These are phyloP conservation scores for Pterocles orientalis DNA, from an alignment of 2,113 vertebrate species.

Conservation along the genomic window DNA sequence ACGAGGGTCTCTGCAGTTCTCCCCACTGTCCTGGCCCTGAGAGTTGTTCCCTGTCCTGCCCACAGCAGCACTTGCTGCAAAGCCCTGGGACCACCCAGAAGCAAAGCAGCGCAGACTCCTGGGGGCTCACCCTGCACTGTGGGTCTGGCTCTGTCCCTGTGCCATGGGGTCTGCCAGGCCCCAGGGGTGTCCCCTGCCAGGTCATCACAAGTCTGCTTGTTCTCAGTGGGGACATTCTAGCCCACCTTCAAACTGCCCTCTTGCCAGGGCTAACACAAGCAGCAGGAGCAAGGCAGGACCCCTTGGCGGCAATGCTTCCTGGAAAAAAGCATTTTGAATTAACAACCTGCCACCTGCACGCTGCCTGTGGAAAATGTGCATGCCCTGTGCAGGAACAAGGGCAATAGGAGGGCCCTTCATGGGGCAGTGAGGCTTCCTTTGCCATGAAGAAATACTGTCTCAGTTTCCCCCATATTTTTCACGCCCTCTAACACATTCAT, in stretches of 20 bases:
- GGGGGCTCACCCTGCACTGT: background rate
- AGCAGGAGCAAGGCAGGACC: background rate
- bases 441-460: background rate
- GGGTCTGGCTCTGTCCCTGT: background rate
- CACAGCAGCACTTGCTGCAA: background rate
- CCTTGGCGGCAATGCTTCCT: background rate
- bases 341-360: background rate
- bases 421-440: background rate
- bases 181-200: background rate
- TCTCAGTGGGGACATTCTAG: background rate
- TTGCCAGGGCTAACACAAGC: rapidly evolving
- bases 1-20: rapidly evolving
- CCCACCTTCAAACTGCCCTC: background rate
- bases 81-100: background rate
- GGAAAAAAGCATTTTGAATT: background rate
- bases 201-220: background rate
- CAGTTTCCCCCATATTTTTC: constrained; percentile 6
- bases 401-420: constrained; percentile 9
- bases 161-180: background rate
- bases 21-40: background rate
- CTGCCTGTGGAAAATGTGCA: background rate
- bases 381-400: background rate
- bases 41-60: background rate
- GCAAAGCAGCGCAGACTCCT: background rate
- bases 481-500: constrained; percentile 39